These are phyloP conservation scores for Henricia sp. DNA, from an alignment of 53 echinoderm and acorn worm species.

Conservation along the genomic window DNA sequence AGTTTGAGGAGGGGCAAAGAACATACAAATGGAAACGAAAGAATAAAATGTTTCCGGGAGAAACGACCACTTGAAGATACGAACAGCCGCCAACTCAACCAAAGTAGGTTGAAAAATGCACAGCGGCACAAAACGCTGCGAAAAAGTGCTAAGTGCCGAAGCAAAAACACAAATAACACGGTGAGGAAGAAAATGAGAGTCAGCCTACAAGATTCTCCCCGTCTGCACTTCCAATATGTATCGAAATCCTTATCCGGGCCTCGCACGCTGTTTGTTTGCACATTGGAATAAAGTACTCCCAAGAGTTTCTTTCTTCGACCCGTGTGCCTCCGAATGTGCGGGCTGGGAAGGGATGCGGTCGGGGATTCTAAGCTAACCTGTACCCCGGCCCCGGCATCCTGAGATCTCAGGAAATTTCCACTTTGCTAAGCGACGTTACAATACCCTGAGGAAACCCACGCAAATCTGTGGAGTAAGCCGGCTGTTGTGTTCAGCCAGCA, in stretches of 20 bases:
- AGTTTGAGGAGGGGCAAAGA: too few relatives aligned
- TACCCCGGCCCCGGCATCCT: too few relatives aligned
- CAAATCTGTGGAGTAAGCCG: too few relatives aligned
- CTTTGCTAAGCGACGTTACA: too few relatives aligned
- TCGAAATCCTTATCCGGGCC: constrained; percentile 31
- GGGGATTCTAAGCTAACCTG: constrained; percentile 7
- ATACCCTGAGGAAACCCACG: too few relatives aligned
- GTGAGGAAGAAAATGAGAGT: background rate
- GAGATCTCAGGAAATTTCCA: too few relatives aligned
- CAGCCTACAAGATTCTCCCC: constrained; percentile 28
- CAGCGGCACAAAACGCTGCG: constrained; percentile 14
- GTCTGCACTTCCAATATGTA: constrained; percentile 41
- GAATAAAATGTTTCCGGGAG: too few relatives aligned
- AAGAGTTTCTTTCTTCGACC: too few relatives aligned
- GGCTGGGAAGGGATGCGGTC: constrained; percentile 5
- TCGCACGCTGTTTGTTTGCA: constrained; percentile 46
- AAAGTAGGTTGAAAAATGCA: constrained; percentile 23
- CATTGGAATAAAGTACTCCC: constrained; percentile 44
- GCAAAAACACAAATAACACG: background rate
- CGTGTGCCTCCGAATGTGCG: too few relatives aligned
- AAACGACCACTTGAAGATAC: too few relatives aligned
- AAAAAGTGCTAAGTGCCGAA: background rate
- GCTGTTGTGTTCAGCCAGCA: too few relatives aligned
- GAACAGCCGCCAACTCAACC: background rate
- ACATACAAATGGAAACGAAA: too few relatives aligned